Base-by-base conservation (phyloP, 1,140 invertebrate species). In the Philopotamus ludificatus region DNA sequence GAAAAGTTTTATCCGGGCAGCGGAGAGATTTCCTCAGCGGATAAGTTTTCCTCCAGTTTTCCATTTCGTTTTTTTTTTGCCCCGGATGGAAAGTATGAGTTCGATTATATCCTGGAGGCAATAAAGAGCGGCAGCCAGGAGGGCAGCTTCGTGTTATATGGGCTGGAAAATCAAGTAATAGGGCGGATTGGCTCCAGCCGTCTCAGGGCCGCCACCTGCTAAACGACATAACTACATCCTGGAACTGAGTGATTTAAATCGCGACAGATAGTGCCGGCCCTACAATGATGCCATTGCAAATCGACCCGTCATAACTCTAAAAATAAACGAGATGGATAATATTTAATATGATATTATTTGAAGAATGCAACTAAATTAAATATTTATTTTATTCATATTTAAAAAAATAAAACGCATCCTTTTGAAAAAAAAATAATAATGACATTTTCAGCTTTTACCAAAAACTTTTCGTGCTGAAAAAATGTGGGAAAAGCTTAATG, bases 141-240 rank as follows among this genome's bases (percentile, higher is more conserved):
- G 66, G 53, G 47, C 16, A 18, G 58, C 65, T 66, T 51, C 39
- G 54, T 28, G 47, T 63, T 67, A 59, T 64, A 67, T 63, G 66
- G 66, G 42, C 53, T 59, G 60, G 66, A 67, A 67, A 67, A 67
- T 67, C 66, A 53, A 61, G 66, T 67, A 67, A 63, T 67, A 64
- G 66, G 55, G 54, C 45, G 44, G 58, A 66, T 62, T 66, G 65
- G 65, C 50, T 51, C 41, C 44, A 34, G 58, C 58, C 22, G 58
- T 50, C 58, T 45, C n/a, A n/a, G 58, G 28, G 53, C 54, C 45
- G 57, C 58, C 61, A 67, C 66, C 66, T 67, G 66, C 61, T 67
- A 67, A 67, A 63, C 53, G 65, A 57, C 63, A 58, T 39, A 63
- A 61, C 55, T 66, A 59, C 34, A 59, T 47, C 28, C 42, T 20